phyloP scores from a whole-genome alignment of 2,113 vertebrate species.

The Taxidea taxus region DNA sequence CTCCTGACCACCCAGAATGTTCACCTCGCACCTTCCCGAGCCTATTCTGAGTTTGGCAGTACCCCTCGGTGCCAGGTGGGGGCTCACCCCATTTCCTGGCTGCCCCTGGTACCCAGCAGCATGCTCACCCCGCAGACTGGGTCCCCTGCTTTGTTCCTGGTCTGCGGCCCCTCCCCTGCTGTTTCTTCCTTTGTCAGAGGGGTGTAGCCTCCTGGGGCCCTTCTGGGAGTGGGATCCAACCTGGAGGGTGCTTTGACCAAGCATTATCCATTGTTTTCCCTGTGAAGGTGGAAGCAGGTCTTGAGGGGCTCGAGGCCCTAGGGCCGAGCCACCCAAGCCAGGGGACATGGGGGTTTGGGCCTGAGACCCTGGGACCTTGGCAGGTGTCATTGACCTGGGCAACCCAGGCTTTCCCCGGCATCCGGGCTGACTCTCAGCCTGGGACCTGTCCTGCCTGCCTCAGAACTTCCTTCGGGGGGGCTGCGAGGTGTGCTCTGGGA shows the following conservation, averaged over 20 bases:
- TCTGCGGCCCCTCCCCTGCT: not conserved
- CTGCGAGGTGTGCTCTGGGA: not conserved
- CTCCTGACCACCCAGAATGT: no score
- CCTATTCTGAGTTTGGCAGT: not conserved
- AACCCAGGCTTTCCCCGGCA: not conserved
- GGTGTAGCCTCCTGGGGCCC: not conserved
- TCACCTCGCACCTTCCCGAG: no score
- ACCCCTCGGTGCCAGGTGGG: not conserved
- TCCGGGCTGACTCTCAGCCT: not conserved
- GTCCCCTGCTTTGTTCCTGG: not conserved
- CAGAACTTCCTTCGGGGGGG: not conserved
- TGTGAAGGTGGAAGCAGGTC: not conserved
- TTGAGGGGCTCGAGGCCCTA: not conserved
- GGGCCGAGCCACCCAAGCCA: not conserved
- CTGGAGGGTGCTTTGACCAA: not conserved
- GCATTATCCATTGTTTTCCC: rapidly evolving
- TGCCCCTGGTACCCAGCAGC: not conserved
- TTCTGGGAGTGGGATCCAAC: not conserved
- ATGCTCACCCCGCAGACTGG: rapidly evolving
- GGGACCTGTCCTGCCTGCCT: not conserved
- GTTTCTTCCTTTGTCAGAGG: not conserved
- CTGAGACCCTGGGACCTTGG: not conserved
- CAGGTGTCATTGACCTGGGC: rapidly evolving
- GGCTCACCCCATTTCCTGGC: not conserved
- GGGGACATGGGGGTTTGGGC: rapidly evolving